Conservation (phyloP, 2,797 vertebrate genomes). For the Perodicticus potto region DNA sequence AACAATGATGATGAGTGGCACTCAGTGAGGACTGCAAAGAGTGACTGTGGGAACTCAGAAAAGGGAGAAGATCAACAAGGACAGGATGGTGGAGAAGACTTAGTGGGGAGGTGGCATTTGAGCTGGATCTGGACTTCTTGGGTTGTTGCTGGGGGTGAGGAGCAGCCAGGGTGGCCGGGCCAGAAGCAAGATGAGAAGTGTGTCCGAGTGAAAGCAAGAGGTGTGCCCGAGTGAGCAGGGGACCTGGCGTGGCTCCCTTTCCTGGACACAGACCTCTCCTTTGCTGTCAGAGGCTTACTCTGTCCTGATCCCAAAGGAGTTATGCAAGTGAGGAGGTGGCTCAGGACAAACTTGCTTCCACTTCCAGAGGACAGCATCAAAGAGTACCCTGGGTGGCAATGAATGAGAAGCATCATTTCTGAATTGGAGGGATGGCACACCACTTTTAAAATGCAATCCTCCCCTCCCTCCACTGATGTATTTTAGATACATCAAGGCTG, state of each 20-base stretch:
- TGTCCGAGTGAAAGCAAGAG: no score
- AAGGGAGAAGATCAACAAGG: neutral
- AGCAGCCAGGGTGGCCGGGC: neutral
- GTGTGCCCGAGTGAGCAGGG: neutral
- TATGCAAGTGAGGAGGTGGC: neutral
- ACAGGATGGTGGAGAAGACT: neutral
- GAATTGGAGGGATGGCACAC: neutral
- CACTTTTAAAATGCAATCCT: conserved; percentile 40
- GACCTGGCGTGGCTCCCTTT: neutral
- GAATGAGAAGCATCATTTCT: neutral
- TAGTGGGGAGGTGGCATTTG: neutral
- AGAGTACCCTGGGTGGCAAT: neutral
- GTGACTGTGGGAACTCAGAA: neutral
- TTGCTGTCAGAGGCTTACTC: neutral
- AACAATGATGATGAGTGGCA: neutral
- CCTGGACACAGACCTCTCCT: neutral
- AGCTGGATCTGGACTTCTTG: neutral
- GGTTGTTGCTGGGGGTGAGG: neutral
- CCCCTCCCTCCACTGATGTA: neutral
- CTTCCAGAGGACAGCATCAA: neutral
- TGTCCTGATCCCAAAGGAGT: neutral
- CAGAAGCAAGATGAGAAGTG: neutral
- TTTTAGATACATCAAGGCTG: neutral
- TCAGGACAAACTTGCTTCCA: neutral
- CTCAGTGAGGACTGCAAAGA: neutral